phyloP scores from a whole-genome alignment of 2,113 vertebrate genomes.

The Lycaon pictus region DNA sequence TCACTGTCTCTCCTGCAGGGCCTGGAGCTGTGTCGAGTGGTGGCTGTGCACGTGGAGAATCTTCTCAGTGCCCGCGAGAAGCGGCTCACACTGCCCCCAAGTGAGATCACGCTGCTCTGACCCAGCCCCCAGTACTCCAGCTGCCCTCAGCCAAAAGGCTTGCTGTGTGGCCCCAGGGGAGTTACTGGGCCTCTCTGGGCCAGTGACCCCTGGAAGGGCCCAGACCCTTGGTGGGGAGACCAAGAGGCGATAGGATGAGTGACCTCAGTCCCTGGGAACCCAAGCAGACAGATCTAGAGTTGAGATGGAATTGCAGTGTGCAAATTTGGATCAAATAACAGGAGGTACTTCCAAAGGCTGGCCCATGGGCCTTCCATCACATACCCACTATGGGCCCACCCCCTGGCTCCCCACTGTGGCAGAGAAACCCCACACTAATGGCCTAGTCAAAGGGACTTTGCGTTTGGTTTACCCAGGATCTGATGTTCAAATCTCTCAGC shows the following conservation, averaged over 20 bases:
- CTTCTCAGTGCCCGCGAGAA: constrained; percentile 94
- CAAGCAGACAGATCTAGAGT: background rate
- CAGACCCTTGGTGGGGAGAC: background rate
- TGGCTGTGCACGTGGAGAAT: constrained; percentile 96
- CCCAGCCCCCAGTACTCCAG: background rate
- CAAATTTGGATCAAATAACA: background rate
- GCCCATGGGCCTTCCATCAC: background rate
- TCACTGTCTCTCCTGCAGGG: constrained; percentile 86
- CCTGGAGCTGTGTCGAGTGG: constrained; percentile 95
- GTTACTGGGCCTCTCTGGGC: background rate
- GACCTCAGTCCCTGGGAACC: background rate
- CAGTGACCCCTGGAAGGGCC: background rate
- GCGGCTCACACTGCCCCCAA: constrained; percentile 95
- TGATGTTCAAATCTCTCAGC: background rate
- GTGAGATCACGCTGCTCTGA: constrained; percentile 97
- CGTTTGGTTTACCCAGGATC: background rate
- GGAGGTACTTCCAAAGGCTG: background rate
- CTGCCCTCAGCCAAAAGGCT: background rate
- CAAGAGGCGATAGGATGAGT: background rate
- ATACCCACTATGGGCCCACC: background rate
- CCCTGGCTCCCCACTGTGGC: background rate
- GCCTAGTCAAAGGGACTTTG: background rate
- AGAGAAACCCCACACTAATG: background rate
- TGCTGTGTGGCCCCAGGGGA: background rate
- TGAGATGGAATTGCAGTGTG: background rate